A percentile compares a stretch with the other conserved stretches of the same genome.
These are phyloP conservation scores for Polylopha cassiicola DNA, from an alignment of 2,888 invertebrate genomes.

Conservation along the genomic window DNA sequence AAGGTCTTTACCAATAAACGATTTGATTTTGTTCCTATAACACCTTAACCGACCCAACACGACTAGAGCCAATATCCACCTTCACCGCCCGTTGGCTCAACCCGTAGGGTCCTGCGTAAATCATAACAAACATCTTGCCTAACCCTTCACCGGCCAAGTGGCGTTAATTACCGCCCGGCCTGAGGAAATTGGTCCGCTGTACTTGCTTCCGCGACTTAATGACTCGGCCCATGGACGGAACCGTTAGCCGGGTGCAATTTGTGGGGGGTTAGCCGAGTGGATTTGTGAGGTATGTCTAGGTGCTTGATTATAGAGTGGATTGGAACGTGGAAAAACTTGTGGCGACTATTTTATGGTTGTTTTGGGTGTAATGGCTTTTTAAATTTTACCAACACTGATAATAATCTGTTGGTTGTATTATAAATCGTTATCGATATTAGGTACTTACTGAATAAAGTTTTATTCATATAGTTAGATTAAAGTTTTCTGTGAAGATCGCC, in stretches of 20 bases:
- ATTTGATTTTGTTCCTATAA: too few relatives aligned
- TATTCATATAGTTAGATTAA: too few relatives aligned
- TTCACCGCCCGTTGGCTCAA: conserved; percentile 15
- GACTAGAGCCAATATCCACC: conserved; percentile 21
- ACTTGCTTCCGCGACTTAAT: conserved; percentile 73
- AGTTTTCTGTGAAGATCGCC: too few relatives aligned
- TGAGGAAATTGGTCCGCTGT: conserved; percentile 73
- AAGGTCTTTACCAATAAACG: too few relatives aligned
- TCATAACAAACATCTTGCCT: conserved; percentile 72
- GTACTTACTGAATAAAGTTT: too few relatives aligned
- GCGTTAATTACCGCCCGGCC: conserved; percentile 71
- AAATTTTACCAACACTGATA: too few relatives aligned
- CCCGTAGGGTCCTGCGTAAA: conserved; percentile 50
- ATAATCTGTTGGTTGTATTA: too few relatives aligned
- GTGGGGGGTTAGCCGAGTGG: conserved; percentile 57
- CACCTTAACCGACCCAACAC: too few relatives aligned
- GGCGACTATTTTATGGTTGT: too few relatives aligned
- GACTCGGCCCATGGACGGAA: conserved; percentile 72
- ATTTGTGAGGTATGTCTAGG: conserved; percentile 38
- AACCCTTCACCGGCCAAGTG: conserved; percentile 66
- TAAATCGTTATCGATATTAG: too few relatives aligned
- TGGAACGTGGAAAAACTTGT: not conserved
- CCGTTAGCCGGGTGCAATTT: conserved; percentile 73
- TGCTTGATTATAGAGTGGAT: conserved; percentile 8
- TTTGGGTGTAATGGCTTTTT: too few relatives aligned